A percentile compares a stretch with the other conserved stretches of the same genome.
phyloP scores from a whole-genome alignment of 2,113 vertebrate species.

The Addax nasomaculatus region DNA sequence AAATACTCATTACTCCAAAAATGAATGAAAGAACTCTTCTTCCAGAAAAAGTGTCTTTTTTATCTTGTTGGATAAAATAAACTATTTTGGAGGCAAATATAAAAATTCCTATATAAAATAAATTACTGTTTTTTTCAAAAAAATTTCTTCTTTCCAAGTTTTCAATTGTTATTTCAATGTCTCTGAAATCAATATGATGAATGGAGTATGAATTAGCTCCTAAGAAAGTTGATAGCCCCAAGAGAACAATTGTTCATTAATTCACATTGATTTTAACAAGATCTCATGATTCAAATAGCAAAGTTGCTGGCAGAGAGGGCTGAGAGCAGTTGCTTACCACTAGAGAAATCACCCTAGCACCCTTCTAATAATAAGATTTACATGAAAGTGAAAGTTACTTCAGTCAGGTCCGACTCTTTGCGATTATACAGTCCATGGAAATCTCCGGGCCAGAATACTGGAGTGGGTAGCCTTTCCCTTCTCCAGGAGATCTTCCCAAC shows the following conservation, averaged over 20 bases:
- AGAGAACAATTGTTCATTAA: background rate
- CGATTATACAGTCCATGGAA: background rate
- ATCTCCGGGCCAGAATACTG: background rate
- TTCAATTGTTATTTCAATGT: background rate
- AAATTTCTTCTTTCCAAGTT: background rate
- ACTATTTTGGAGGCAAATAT: background rate
- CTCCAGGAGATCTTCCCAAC: background rate
- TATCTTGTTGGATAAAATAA: background rate
- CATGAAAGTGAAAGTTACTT: too few relatives aligned
- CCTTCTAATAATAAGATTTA: too few relatives aligned
- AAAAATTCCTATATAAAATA: background rate
- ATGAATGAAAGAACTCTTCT: background rate
- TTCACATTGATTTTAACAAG: constrained; percentile 11
- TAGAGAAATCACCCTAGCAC: background rate
- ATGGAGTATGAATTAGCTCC: background rate
- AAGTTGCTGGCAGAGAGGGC: background rate
- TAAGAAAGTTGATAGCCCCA: background rate
- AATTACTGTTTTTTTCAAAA: too few relatives aligned
- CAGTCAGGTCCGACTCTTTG: background rate
- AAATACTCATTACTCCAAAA: background rate
- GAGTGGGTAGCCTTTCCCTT: background rate
- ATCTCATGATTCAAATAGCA: background rate
- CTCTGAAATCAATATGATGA: constrained; percentile 5
- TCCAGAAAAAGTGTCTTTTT: background rate
- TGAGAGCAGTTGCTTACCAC: background rate